Conservation (phyloP, 2,113 vertebrate genomes). For the Ptilonorhynchus violaceus region DNA sequence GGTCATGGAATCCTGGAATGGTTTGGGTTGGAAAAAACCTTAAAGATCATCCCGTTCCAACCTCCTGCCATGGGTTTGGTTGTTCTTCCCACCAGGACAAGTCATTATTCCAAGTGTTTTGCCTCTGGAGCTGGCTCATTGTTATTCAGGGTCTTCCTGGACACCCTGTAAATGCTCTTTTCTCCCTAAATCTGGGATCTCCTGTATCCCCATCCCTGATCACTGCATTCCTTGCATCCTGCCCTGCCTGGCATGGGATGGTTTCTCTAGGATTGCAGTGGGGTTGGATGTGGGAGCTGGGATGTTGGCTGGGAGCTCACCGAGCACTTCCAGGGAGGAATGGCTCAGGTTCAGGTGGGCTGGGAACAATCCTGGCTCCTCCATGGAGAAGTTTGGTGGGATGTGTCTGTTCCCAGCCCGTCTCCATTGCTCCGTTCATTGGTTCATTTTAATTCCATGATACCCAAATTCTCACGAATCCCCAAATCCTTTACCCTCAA, state of each 20-base stretch:
- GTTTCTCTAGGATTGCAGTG: neutral
- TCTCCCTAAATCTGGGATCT: neutral
- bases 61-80: neutral
- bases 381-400: accelerated
- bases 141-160: neutral
- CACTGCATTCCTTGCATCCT: neutral
- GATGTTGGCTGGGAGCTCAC: neutral
- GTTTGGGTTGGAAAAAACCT: neutral
- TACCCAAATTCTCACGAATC: accelerated
- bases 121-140: neutral
- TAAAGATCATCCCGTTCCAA: neutral
- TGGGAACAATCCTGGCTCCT: neutral
- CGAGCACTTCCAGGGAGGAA: neutral
- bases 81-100: neutral
- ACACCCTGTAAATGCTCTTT: neutral
- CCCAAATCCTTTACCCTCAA: neutral
- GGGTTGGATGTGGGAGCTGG: neutral
- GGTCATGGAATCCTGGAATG: neutral
- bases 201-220: accelerated
- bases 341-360: accelerated
- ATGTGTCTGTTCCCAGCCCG: neutral
- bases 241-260: accelerated
- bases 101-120: neutral
- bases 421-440: accelerated
- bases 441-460: neutral